Evolutionary conservation across 2,113 vertebrate genomes (phyloP), one percentile per base, ranked within the genome.

Genomic region (Megalops atlanticus): DNA sequence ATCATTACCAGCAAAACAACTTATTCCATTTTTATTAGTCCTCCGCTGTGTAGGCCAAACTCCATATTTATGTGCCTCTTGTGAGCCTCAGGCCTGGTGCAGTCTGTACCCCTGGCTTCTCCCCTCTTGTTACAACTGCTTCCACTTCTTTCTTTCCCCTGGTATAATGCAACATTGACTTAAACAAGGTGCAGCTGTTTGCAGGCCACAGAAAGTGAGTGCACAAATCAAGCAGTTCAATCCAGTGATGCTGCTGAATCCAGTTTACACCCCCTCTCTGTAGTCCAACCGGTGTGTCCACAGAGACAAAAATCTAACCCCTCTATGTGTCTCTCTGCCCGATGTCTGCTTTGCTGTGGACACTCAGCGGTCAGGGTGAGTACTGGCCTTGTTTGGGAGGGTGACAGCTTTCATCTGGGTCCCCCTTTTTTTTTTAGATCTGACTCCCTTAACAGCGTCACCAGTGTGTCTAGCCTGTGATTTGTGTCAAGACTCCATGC

Each of bases 1-100:
- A 76, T 78, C 64, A 76, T 83, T 83, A 84, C 72, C 45, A 49
- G 47, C 16, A 83, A 81, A 85, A 82, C 81, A 84, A 78, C 58
- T 40, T 75, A 38, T 21, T 49, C 47, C 76, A 40, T 76, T 31
- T 82, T 83, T 85, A 85, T 80, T 64, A 71, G 74, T 68, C 77
- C 73, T 76, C 24, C 74, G 74, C 73, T 21, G 58, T 49, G 74
- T 74, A 80, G 81, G 74, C 80, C 54, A 82, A 47, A 72, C 43
- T 74, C 35, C 14, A 24, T 4, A 27, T 84, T 85, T 80, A 80
- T 79, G 33, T 72, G 33, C 71, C 81, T 41, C 79, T 10, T 45
- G 8, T 64, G 52, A 58, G 58, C 12, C 72, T 68, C 15, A 31
- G 36, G 49, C 41, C 58, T 73, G 54, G n/a, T 52, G 40, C 75